Evolutionary conservation across 1,140 invertebrate species (phyloP), one percentile per base, ranked within the genome.

Genomic region (Drosophila yakuba): DNA sequence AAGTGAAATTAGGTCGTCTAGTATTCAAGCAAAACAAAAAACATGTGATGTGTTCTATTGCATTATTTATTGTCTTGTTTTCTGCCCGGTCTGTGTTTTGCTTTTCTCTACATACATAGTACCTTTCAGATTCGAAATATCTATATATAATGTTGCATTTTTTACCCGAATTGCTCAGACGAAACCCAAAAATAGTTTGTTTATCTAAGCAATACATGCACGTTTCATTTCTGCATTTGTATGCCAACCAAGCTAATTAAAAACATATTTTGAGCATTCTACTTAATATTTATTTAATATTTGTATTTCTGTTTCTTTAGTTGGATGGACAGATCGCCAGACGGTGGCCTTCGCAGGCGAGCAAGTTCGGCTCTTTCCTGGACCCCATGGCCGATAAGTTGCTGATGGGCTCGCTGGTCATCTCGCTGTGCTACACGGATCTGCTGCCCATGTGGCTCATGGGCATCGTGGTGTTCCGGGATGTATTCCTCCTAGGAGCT

Each of bases 331-430:
- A 96, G 95, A 99, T 99, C 90, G 98, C 98, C 11, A 95, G 98
- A 55, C 97, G 96, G 55, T 99, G 97, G 95, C 94, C 95, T 54
- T 96, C 96, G 52, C 98, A 99, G 92, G 95, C 96, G 14, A 97
- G 98, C 28, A 97, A 97, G 91, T 94, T 98, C 74, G 98, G 98
- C 7, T 98, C 97, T 73, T 98, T 98, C 91, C 91, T 99, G n/a
- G 98, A 99, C 93, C 98, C 98, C 11, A 95, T 98, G 93, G 98
- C 98, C n/a, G 98, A 99, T 92, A 99, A 99, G 94, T 93, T 99
- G 15, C 93, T 99, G 5, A 95, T 99, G 69, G 97, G 95, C 11
- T 97, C 97, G 12, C 93, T 99, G 38, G 98, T 98, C 89, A 91
- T 99, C 25, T 95, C 97, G 1, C 93, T 99, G 28, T 97, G 98